phyloP scores from a whole-genome alignment of 2,113 vertebrate species.

The Mesocricetus auratus region DNA sequence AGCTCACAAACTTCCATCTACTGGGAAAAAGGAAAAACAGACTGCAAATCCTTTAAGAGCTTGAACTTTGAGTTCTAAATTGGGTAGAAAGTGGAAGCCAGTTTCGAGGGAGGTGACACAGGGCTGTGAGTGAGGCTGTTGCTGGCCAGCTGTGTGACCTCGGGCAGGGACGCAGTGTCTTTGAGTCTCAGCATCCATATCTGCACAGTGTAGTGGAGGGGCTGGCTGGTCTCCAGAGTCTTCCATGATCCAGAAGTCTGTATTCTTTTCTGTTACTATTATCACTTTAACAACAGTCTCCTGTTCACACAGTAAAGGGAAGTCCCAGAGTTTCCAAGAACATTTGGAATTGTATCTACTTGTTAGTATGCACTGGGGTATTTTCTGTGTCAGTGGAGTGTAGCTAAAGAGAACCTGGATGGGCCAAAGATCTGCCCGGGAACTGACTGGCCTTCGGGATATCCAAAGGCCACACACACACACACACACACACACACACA shows the following conservation, averaged over 20 bases:
- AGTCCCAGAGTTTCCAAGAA: conserved; percentile 31
- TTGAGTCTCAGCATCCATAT: not conserved
- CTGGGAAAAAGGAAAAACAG: conserved; percentile 47
- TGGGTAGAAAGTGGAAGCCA: conserved; percentile 39
- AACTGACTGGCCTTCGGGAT: not conserved
- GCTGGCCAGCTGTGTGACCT: conserved; percentile 49
- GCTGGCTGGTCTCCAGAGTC: not conserved
- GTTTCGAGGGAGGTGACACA: not conserved
- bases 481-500: no score
- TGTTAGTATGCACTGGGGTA: not conserved
- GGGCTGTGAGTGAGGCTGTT: not conserved
- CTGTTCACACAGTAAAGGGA: conserved; percentile 2
- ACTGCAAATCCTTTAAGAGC: conserved; percentile 62
- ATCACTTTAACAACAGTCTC: not conserved
- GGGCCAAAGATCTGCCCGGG: not conserved
- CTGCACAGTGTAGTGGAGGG: not conserved
- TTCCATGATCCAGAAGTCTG: not conserved
- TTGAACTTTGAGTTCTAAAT: conserved; percentile 56
- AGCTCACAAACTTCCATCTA: conserved; percentile 5
- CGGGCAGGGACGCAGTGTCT: not conserved
- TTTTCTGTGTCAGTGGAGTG: not conserved
- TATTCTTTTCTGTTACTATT: not conserved
- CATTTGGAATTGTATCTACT: conserved; percentile 12
- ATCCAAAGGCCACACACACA: no score
- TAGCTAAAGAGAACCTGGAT: not conserved